These are phyloP conservation scores for Tetraneura akinire DNA, from an alignment of 1,140 invertebrate species.

Conservation along the genomic window DNA sequence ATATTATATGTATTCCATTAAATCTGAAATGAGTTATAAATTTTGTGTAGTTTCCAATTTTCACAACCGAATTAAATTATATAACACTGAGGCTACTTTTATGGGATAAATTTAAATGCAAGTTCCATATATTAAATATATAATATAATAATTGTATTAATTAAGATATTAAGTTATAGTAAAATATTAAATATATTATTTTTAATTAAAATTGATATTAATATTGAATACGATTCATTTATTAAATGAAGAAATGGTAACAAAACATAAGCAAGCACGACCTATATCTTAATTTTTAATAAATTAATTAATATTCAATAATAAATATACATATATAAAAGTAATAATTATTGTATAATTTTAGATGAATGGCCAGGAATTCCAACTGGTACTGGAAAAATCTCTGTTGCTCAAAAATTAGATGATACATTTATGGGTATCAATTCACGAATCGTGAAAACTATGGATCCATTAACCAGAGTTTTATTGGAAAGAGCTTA, in stretches of 20 bases:
- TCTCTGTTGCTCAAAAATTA: constrained; percentile 54
- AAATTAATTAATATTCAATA: too few species aligned
- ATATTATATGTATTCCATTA: not conserved
- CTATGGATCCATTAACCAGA: constrained; percentile 55
- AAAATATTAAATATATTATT: too few species aligned
- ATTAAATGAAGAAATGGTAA: too few species aligned
- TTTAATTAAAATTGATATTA: too few species aligned
- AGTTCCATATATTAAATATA: too few species aligned
- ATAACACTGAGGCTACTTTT: not conserved
- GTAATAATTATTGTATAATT: constrained; percentile 33
- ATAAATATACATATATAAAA: too few species aligned
- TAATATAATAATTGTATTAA: too few species aligned
- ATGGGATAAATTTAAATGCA: too few species aligned
- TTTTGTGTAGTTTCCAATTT: not conserved
- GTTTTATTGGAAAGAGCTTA: constrained; percentile 54
- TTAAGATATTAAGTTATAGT: too few species aligned
- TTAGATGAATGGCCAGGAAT: constrained; percentile 53
- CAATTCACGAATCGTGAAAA: constrained; percentile 53
- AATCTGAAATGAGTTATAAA: not conserved
- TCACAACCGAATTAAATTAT: not conserved
- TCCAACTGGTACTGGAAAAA: constrained; percentile 55
- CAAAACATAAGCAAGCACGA: too few species aligned
- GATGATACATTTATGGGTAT: constrained; percentile 57
- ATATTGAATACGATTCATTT: too few species aligned
- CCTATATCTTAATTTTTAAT: too few species aligned